Percentiles rank a stretch among this genome's conserved stretches.
phyloP scores from a whole-genome alignment of 2,888 invertebrate species.

The Orthosia cruda region DNA sequence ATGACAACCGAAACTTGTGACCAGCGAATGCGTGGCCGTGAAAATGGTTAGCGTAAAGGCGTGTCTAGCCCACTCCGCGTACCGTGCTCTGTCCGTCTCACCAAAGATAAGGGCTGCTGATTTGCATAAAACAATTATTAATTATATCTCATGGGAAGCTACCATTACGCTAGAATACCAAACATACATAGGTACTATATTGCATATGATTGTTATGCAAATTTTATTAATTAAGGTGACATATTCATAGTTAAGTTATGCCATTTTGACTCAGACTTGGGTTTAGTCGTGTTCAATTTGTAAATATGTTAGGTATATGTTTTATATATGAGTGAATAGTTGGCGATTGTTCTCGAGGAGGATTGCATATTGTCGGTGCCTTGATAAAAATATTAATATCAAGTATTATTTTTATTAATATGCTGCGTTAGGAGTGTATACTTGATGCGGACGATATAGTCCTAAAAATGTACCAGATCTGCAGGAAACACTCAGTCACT shows the following conservation, averaged over 20 bases:
- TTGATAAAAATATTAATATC: too few relatives aligned
- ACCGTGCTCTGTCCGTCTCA: constrained; percentile 49
- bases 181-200: constrained; percentile 67
- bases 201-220: constrained; percentile 63
- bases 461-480: too few relatives aligned
- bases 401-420: too few relatives aligned
- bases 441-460: too few relatives aligned
- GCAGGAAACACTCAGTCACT: too few relatives aligned
- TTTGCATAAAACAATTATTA: constrained; percentile 87
- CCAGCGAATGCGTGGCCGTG: too few relatives aligned
- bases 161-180: constrained; percentile 72
- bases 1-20: too few relatives aligned
- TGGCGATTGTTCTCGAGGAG: background rate
- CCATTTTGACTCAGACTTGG: constrained; percentile 40
- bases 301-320: constrained; percentile 3
- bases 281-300: constrained; percentile 33
- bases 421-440: too few relatives aligned
- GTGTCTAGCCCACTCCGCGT: background rate
- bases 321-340: background rate
- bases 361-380: too few relatives aligned
- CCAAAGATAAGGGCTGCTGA: constrained; percentile 72
- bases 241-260: constrained; percentile 53
- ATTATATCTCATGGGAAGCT: constrained; percentile 77
- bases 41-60: too few relatives aligned
- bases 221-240: constrained; percentile 65